These are phyloP conservation scores for Ascaphus truei DNA, from an alignment of 2,113 vertebrate species.

Conservation along the genomic window DNA sequence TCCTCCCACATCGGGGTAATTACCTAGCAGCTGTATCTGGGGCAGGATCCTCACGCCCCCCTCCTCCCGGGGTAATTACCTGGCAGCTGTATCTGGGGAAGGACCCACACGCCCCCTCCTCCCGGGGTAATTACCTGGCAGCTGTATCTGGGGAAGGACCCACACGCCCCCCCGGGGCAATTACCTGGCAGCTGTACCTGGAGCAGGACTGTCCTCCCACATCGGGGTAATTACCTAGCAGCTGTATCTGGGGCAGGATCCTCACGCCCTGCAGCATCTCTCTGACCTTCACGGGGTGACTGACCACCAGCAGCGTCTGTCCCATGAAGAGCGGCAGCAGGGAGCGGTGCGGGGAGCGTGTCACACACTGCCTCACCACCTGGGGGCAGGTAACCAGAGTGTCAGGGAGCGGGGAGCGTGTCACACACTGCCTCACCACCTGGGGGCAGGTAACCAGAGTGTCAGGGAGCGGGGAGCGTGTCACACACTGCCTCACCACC, in stretches of 20 bases:
- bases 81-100: no score
- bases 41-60: fast-evolving
- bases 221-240: slow-evolving; percentile 67
- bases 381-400: slow-evolving; percentile 43
- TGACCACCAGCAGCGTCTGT: slow-evolving; percentile 76
- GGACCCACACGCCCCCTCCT: no score
- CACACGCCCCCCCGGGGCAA: neutral
- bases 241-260: slow-evolving; percentile 65
- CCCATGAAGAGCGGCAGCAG: slow-evolving; percentile 79
- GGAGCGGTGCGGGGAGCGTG: slow-evolving; percentile 61
- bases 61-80: no score
- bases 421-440: no score
- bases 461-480: no score
- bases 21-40: no score
- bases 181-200: no score
- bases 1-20: neutral
- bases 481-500: no score
- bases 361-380: slow-evolving; percentile 69
- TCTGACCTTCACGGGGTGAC: slow-evolving; percentile 71
- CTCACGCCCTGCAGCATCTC: slow-evolving; percentile 77
- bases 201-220: neutral
- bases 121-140: no score
- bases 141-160: no score
- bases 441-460: no score
- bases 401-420: no score